Percentiles rank a stretch among this genome's conserved stretches.
Evolutionary conservation across 2,113 vertebrate genomes (phyloP).

Genomic region (Malaclemys terrapin): DNA sequence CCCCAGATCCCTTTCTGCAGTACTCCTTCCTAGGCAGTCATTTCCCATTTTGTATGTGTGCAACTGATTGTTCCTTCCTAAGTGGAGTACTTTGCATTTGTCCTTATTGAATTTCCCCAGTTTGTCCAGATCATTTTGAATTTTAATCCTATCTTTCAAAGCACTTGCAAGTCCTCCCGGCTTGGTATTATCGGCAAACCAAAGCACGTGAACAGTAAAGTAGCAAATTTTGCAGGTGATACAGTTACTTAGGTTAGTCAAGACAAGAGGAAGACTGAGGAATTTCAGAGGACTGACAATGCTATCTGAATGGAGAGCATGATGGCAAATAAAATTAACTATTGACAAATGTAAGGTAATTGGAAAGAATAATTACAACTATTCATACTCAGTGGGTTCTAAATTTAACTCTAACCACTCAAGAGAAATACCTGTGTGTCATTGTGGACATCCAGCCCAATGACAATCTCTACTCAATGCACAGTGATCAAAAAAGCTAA

Average conservation of each 20-base stretch:
- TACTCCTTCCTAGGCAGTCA: no score
- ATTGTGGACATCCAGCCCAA: neutral
- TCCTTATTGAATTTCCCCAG: no score
- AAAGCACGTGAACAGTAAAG: neutral
- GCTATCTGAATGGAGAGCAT: neutral
- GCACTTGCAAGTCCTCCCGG: no score
- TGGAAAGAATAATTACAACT: neutral
- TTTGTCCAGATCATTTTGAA: no score
- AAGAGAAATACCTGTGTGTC: neutral
- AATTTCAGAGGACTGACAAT: neutral
- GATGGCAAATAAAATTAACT: neutral
- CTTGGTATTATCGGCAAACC: no score
- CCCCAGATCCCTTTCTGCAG: no score
- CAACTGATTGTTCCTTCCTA: no score
- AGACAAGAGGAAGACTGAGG: neutral
- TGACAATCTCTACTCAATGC: neutral
- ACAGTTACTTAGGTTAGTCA: neutral
- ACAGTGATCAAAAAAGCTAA: neutral
- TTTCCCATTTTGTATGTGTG: no score
- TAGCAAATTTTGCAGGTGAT: neutral
- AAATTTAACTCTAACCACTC: neutral
- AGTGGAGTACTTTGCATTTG: no score
- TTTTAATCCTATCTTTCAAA: no score
- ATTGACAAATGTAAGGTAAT: neutral
- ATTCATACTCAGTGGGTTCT: neutral